These are phyloP conservation scores for Pomatorhinus ruficollis DNA, from an alignment of 2,113 vertebrate species.

Conservation along the genomic window DNA sequence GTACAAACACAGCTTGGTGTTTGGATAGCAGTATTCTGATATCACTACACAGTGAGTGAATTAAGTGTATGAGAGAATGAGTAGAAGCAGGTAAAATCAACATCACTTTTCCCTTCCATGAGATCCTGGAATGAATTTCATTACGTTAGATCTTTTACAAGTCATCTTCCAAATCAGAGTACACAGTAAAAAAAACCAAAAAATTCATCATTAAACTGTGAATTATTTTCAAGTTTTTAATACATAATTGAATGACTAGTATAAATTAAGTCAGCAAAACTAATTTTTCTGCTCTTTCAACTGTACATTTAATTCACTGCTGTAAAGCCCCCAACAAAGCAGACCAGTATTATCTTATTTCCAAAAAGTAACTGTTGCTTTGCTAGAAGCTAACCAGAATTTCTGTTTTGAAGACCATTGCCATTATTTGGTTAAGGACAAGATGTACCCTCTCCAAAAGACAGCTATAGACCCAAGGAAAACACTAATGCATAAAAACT, in stretches of 20 bases:
- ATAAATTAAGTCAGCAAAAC: not conserved
- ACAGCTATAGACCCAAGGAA: not conserved
- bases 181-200: not conserved
- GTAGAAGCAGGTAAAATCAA: not conserved
- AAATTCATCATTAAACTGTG: not conserved
- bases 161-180: not conserved
- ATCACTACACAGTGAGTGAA: not conserved
- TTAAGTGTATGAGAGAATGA: not conserved
- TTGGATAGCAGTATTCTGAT: not conserved
- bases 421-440: not conserved
- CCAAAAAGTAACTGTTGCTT: not conserved
- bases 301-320: not conserved
- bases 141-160: not conserved
- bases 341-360: not conserved
- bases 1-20: not conserved
- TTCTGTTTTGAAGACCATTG: not conserved
- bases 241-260: accelerated
- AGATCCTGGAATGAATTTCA: not conserved
- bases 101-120: not conserved
- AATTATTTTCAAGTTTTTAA: not conserved
- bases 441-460: not conserved
- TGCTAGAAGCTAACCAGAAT: not conserved
- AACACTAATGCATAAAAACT: not conserved
- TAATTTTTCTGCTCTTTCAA: not conserved
- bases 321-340: not conserved